These are phyloP conservation scores for Ceyx melanurus DNA, from an alignment of 2,113 vertebrate species.

Conservation along the genomic window DNA sequence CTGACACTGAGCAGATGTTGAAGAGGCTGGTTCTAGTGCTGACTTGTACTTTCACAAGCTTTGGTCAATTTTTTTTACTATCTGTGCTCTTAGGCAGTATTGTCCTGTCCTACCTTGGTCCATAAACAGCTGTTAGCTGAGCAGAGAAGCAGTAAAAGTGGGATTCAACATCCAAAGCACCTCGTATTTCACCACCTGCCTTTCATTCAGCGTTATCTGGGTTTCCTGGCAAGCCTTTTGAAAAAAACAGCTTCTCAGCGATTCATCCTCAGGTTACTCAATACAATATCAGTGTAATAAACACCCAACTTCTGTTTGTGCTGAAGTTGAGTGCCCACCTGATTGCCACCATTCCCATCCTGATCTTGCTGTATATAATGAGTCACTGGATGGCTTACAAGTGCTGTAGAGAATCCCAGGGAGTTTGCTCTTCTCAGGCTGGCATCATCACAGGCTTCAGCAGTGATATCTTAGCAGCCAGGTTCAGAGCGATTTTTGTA, in stretches of 20 bases:
- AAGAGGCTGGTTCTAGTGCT: neutral
- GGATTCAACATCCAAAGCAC: neutral
- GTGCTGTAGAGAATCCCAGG: neutral
- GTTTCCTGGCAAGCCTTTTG: neutral
- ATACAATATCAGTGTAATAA: neutral
- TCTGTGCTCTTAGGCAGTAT: neutral
- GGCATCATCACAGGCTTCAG: neutral
- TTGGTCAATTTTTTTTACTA: neutral
- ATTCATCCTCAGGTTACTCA: neutral
- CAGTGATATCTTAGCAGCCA: neutral
- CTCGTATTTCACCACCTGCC: neutral
- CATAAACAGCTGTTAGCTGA: neutral
- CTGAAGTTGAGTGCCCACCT: neutral
- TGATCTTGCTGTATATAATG: neutral
- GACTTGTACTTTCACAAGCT: neutral
- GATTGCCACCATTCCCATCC: neutral
- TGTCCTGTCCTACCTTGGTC: neutral
- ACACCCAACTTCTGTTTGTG: neutral
- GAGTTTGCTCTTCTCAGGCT: neutral
- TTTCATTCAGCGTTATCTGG: neutral
- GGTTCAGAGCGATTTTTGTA: neutral
- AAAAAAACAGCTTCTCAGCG: neutral
- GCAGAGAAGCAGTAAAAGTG: neutral
- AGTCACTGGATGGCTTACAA: neutral
- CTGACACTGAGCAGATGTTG: neutral